Conservation (phyloP, 2,113 vertebrate genomes). For the Hydrolagus affinis region DNA sequence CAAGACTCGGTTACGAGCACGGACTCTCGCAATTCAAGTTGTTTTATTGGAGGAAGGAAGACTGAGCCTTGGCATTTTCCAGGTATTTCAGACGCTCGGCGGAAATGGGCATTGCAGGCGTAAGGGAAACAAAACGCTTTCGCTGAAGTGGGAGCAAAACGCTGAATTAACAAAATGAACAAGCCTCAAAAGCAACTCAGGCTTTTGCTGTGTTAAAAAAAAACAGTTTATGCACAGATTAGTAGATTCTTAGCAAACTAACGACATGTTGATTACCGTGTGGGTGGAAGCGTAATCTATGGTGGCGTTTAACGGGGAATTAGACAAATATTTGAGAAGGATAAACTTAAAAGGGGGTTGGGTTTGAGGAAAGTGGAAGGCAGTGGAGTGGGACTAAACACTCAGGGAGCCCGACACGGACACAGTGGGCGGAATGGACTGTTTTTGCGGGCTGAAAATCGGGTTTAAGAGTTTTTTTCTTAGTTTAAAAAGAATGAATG, state of each 20-base stretch:
- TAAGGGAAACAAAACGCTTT: background rate
- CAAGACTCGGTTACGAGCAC: background rate
- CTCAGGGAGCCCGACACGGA: background rate
- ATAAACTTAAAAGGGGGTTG: background rate
- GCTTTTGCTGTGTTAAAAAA: background rate
- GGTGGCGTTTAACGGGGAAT: background rate
- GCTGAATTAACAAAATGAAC: background rate
- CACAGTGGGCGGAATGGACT: background rate
- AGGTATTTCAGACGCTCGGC: background rate
- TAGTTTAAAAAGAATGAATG: background rate
- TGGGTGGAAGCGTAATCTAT: background rate
- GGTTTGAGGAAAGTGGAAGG: background rate
- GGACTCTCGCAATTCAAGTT: background rate
- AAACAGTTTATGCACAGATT: background rate
- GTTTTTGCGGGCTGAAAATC: background rate
- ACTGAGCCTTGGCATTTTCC: too few relatives aligned
- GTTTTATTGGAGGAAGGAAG: background rate
- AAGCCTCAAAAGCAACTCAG: background rate
- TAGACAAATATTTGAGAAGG: background rate
- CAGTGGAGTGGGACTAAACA: background rate
- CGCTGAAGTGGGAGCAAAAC: background rate
- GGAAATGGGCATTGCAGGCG: background rate
- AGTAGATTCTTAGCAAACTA: background rate
- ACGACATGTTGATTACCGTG: too few relatives aligned
- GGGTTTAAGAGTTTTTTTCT: background rate